Percentiles rank a stretch among this genome's conserved stretches.
phyloP scores from a whole-genome alignment of 2,113 vertebrate species.

The Recurvirostra avosetta region DNA sequence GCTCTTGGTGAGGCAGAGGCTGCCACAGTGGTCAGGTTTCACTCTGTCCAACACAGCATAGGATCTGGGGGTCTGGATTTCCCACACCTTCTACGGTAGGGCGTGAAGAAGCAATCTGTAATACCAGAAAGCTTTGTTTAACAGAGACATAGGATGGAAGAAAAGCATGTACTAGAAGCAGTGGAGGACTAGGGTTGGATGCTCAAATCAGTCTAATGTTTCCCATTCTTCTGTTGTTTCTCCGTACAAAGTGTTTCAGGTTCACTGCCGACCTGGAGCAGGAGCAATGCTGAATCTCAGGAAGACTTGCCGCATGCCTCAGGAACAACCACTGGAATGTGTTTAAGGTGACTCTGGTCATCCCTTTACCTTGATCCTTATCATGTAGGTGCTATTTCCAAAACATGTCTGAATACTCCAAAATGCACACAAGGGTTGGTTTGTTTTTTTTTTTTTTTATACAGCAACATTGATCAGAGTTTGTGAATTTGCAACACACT shows the following conservation, averaged over 20 bases:
- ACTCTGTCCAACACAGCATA: not conserved
- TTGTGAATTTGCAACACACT: not conserved
- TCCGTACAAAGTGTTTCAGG: not conserved
- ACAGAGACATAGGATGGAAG: not conserved
- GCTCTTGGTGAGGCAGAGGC: not conserved
- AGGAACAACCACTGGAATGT: not conserved
- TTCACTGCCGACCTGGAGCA: not conserved
- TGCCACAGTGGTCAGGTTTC: not conserved
- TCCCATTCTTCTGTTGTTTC: not conserved
- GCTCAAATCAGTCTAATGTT: not conserved
- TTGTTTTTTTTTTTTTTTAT: not conserved
- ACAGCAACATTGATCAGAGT: not conserved
- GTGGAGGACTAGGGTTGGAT: not conserved
- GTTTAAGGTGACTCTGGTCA: not conserved
- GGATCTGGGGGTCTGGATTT: not conserved
- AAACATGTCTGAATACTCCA: not conserved
- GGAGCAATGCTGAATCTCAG: not conserved
- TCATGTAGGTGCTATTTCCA: not conserved
- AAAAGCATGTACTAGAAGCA: not conserved
- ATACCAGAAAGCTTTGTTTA: not conserved
- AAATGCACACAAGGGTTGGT: fast-evolving
- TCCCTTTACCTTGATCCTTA: not conserved
- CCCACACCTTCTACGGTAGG: not conserved
- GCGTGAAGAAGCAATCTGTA: not conserved
- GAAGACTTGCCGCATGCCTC: not conserved